Conservation (phyloP, 1,140 invertebrate species). For the Ladona fulva region DNA sequence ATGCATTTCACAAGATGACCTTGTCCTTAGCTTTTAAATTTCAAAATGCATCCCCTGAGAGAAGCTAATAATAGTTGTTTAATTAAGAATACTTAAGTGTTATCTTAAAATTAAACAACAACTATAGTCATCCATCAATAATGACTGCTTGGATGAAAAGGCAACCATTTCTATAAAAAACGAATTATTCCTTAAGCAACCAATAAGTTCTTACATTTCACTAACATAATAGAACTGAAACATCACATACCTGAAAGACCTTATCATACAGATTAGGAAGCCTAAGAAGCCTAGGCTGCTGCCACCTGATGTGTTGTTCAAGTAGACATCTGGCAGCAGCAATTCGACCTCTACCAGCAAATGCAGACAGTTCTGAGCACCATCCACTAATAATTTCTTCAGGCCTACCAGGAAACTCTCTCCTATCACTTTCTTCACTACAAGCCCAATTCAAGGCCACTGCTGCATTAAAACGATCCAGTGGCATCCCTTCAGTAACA, state of each 20-base stretch:
- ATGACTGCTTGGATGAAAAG: no score
- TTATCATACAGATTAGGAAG: slow-evolving; percentile 85
- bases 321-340: slow-evolving; percentile 47
- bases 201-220: background rate
- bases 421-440: slow-evolving; percentile 34
- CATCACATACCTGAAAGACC: slow-evolving; percentile 67
- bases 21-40: no score
- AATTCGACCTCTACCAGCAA: slow-evolving; percentile 43
- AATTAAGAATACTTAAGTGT: no score
- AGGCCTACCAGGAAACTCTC: background rate
- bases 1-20: no score
- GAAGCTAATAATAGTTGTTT: no score
- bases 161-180: no score
- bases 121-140: no score
- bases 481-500: slow-evolving; percentile 55
- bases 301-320: slow-evolving; percentile 62
- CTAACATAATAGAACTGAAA: slow-evolving; percentile 15
- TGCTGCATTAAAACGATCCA: slow-evolving; percentile 53
- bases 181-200: no score
- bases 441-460: slow-evolving; percentile 53
- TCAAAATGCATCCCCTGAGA: no score
- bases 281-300: slow-evolving; percentile 67
- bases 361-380: slow-evolving; percentile 53
- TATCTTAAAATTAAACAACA: no score
- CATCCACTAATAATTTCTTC: slow-evolving; percentile 44